phyloP scores from a whole-genome alignment of 64 coral and sea anemone genomes.

The Actinia equina region DNA sequence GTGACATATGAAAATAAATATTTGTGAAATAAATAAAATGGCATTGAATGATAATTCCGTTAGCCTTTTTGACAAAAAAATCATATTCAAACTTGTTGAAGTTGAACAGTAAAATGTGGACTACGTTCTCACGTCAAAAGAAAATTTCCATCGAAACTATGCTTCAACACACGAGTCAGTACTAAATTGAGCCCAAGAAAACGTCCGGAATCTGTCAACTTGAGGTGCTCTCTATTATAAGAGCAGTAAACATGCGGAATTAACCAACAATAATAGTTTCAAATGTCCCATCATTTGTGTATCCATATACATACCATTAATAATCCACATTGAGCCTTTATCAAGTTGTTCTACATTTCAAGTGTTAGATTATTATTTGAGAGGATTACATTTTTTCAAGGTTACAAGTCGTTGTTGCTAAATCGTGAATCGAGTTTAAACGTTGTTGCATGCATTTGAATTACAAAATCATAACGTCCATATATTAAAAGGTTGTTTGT shows the following conservation, averaged over 20 bases:
- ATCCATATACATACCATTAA: background rate
- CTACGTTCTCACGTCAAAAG: background rate
- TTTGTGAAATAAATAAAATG: background rate
- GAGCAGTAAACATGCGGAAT: background rate
- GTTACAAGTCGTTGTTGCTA: background rate
- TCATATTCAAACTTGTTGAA: background rate
- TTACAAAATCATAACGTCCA: slow-evolving; percentile 3
- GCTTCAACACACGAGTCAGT: background rate
- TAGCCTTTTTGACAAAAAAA: background rate
- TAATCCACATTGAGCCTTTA: background rate
- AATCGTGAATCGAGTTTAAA: background rate
- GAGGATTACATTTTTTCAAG: background rate
- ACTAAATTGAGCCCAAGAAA: background rate
- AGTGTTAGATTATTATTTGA: background rate
- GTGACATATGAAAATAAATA: background rate
- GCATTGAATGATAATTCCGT: background rate
- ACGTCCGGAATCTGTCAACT: background rate
- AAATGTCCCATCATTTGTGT: background rate
- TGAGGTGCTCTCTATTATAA: background rate
- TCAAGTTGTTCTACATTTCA: background rate
- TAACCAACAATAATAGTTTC: background rate
- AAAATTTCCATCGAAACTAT: background rate
- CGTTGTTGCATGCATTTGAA: background rate
- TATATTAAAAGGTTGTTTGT: background rate
- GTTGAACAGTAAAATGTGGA: background rate